Conservation (phyloP, 1,140 invertebrate genomes). For the Mya arenaria region DNA sequence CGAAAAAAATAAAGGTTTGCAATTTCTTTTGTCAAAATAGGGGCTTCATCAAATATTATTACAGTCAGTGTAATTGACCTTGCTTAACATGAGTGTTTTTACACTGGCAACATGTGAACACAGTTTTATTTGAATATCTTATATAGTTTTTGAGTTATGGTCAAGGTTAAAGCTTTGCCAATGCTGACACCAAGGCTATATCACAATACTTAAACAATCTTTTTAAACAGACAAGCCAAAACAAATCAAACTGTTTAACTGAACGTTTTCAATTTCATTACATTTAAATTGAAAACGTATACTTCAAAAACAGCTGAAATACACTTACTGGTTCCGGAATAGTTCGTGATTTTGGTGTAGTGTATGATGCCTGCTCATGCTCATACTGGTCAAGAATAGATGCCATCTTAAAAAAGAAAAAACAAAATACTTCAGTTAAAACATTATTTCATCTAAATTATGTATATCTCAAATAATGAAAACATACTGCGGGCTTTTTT, state of each 20-base stretch:
- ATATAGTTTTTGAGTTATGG: too few relatives aligned
- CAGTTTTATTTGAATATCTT: too few relatives aligned
- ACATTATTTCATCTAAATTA: neutral
- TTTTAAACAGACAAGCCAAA: neutral
- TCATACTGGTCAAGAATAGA: conserved; percentile 91
- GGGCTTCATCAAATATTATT: too few relatives aligned
- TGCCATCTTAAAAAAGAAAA: conserved; percentile 83
- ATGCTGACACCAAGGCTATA: neutral
- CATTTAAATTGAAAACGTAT: too few relatives aligned
- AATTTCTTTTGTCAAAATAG: too few relatives aligned
- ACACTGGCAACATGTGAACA: too few relatives aligned
- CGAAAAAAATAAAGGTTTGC: too few relatives aligned
- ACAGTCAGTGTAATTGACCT: too few relatives aligned
- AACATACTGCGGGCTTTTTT: neutral
- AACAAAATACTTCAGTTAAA: too few relatives aligned
- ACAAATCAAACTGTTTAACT: too few relatives aligned
- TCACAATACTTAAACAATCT: neutral
- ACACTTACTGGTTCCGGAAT: conserved; percentile 58
- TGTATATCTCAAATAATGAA: neutral
- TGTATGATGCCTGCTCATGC: conserved; percentile 78
- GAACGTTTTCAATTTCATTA: too few relatives aligned
- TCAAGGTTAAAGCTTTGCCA: neutral
- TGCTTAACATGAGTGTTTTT: too few relatives aligned
- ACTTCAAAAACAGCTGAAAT: neutral
- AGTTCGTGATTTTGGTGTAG: neutral